phyloP scores from a whole-genome alignment of 2,797 vertebrate species.

The Odontamblyopus rebecca region DNA sequence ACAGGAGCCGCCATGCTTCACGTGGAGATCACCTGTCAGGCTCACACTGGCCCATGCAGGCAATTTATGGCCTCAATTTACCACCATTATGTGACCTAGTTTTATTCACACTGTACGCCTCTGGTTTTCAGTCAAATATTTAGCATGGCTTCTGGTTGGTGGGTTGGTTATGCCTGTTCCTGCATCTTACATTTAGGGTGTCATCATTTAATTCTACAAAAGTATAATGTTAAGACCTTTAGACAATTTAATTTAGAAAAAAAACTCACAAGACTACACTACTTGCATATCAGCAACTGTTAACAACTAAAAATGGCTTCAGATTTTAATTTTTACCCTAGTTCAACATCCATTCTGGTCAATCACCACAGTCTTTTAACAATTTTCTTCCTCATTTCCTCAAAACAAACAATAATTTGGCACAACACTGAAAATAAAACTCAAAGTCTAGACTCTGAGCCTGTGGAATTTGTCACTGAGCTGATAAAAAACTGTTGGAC shows the following conservation, averaged over 20 bases:
- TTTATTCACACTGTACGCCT: neutral
- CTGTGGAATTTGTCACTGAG: slow-evolving; percentile 64
- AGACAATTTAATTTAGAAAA: too few relatives aligned
- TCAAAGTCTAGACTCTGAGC: slow-evolving; percentile 26
- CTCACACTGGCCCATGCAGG: slow-evolving; percentile 24
- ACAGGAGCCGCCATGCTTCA: slow-evolving; percentile 13
- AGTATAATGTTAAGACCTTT: neutral
- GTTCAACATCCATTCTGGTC: neutral
- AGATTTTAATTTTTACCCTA: too few relatives aligned
- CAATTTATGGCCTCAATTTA: slow-evolving; percentile 20
- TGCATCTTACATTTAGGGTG: neutral
- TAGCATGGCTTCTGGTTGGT: slow-evolving; percentile 4
- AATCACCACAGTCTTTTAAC: neutral
- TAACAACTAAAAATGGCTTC: too few relatives aligned
- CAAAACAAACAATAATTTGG: neutral
- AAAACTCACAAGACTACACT: too few relatives aligned
- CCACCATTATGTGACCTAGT: slow-evolving; percentile 31
- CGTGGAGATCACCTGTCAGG: slow-evolving; percentile 25
- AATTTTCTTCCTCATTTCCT: neutral
- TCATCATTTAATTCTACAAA: neutral
- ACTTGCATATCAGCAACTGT: too few relatives aligned
- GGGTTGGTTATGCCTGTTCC: neutral
- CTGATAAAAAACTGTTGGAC: slow-evolving; percentile 44
- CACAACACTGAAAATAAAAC: slow-evolving; percentile 4
- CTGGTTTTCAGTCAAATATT: slow-evolving; percentile 8